Evolutionary conservation across 1,140 invertebrate species (phyloP), one percentile per base, ranked within the genome.

Genomic region (Cydia pomonella): DNA sequence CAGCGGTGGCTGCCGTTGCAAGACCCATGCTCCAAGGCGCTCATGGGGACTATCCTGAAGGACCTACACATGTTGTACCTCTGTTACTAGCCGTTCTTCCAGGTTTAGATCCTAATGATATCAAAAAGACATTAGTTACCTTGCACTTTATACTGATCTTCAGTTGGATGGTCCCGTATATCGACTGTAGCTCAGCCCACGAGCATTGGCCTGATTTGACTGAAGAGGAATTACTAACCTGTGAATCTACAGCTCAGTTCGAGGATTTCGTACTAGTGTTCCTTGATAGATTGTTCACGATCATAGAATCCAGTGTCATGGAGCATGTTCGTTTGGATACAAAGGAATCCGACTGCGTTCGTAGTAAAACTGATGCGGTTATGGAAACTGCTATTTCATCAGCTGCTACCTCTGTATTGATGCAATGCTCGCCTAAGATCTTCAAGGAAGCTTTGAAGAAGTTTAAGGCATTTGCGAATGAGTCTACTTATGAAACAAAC

Each of bases 41-140:
- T 5, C 90, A 93, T 75, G 92, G 95, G 59, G 93, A 92, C 74
- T 97, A 95, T 88, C 94, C 95, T 7, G 96, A 97, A 86, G 97
- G 97, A 13, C 96, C 96, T 29, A 95, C 94, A 0, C 96, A 98
- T 83, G 95, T 98, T 0, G 93, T 99, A 3, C 97, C 97, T 1
- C 89, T 99, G 4, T 89, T 99, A 3, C 95, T 97, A 81, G 94
- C 95, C 1, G 94, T 96, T 0, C 89, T 99, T 13, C 98, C 98
- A 0, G 97, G 97, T 6, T 96, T 99, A 59, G 98, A 99, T 92
- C 95, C 97, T 0, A 99, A 99, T 84, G 98, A 99, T 89, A 94
- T 96, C 41, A 95, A 95, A 75, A 99, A 99, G 85, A 97, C 95
- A 76, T 93, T 97, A 81, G 95, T 96, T 33, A 95, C 97, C 0